Base-by-base conservation (phyloP, 2,888 invertebrate species). In the Eueremaeus valkanovi region DNA sequence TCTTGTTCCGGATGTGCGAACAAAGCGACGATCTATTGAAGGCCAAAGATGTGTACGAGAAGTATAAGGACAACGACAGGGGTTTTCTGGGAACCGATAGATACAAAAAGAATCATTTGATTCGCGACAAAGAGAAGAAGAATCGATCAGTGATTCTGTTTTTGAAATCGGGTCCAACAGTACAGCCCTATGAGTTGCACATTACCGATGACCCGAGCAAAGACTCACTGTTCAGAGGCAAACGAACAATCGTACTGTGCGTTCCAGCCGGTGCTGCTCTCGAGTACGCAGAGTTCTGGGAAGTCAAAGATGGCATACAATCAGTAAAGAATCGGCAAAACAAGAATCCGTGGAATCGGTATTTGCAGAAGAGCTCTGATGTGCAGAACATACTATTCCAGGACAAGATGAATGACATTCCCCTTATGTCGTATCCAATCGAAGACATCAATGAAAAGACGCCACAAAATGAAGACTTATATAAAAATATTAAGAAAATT, bases 31-130 rank as follows among this genome's bases (percentile, higher is more conserved):
- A 45, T 18, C 24, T 45, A 70, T 29, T 70, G 3, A 8, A 21
- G 36, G 45, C 27, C 6, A 2, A 45, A 45, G 70, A 45, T 3
- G 27, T 70, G 18, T 70, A 70, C 9, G 70, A 70, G 9, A 70
- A 42, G 70, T 70, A 27, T 18, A 70, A 70, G 27, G 70, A 70
- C 18, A 45, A 0, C 0, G 45, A 70, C 9, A 40, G 36, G 8
- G 13, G 33, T 21, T 42, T 70, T 24, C 21, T 70, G 11, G 70
- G 70, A 45, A 42, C 42, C 21, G 45, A 70, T 45, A 21, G 27
- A 16, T 70, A 70, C 45, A 70, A 70, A 27, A 70, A 70, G 18
- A 45, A 27, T 70, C 70, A 70, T 70, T 18, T 70, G n/a, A 27
- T 70, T 70, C 24, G 70, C 1, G 70, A 70, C 1, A 36, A n/a